phyloP scores from a whole-genome alignment of 2,113 vertebrate species.

The Anser brachyrhynchus region DNA sequence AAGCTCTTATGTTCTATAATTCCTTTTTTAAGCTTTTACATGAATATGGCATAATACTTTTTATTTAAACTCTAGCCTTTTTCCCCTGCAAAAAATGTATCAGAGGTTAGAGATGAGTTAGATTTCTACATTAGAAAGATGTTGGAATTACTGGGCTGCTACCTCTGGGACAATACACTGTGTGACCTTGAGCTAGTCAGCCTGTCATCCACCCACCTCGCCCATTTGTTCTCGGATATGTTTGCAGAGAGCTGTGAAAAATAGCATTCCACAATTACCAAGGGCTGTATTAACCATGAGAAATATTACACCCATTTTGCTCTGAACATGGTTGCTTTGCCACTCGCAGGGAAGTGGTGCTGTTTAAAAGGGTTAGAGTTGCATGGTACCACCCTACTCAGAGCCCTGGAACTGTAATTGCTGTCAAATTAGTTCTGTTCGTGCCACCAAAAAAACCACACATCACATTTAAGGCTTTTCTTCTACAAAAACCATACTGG shows the following conservation, averaged over 20 bases:
- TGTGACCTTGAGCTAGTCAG: neutral
- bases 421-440: constrained; percentile 34
- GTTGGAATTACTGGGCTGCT: neutral
- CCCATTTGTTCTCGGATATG: neutral
- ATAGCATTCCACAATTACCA: neutral
- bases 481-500: neutral
- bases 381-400: neutral
- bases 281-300: neutral
- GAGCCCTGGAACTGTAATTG: neutral
- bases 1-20: neutral
- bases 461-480: neutral
- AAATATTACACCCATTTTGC: neutral
- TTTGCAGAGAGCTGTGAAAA: neutral
- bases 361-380: neutral
- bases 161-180: neutral
- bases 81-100: neutral
- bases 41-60: neutral
- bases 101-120: neutral
- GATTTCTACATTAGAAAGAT: neutral
- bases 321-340: neutral
- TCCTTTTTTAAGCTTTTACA: neutral
- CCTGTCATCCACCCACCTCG: neutral
- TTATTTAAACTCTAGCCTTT: neutral
- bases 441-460: neutral
- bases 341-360: neutral